phyloP scores from a whole-genome alignment of 2,888 invertebrate genomes.

The Aricia artaxerxes region DNA sequence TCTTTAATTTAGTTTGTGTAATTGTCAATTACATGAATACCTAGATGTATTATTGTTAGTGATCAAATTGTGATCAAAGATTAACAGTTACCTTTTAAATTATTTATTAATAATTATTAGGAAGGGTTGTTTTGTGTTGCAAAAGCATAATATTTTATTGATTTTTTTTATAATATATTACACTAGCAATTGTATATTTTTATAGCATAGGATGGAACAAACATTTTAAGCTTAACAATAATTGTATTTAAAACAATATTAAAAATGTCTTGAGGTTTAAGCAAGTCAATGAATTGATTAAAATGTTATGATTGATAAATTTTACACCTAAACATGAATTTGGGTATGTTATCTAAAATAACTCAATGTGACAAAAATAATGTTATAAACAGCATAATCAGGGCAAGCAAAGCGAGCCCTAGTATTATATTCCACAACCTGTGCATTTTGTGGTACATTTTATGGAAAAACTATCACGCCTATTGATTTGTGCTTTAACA shows the following conservation, averaged over 20 bases:
- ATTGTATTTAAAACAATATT: background rate
- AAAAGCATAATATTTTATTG: constrained; percentile 46
- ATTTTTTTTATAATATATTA: background rate
- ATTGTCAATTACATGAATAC: constrained; percentile 5
- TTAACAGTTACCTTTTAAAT: constrained; percentile 59
- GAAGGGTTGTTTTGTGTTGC: constrained; percentile 70
- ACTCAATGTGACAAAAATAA: background rate
- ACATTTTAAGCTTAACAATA: background rate
- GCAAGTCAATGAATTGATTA: background rate
- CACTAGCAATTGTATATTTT: constrained; percentile 21
- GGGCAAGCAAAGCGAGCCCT: too few relatives aligned
- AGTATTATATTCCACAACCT: too few relatives aligned
- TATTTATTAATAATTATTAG: constrained; percentile 52
- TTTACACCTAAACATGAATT: background rate
- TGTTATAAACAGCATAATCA: background rate
- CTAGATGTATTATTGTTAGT: constrained; percentile 9
- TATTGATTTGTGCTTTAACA: too few relatives aligned
- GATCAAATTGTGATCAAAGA: constrained; percentile 41
- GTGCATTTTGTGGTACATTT: too few relatives aligned
- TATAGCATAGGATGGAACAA: background rate
- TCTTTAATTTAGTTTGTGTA: constrained; percentile 3
- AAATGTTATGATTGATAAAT: background rate
- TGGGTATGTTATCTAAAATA: background rate
- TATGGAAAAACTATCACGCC: too few relatives aligned
- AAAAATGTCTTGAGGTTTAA: background rate